Evolutionary conservation across 2,113 vertebrate genomes (phyloP), one percentile per base, ranked within the genome.

Genomic region (Oreamnos americanus): DNA sequence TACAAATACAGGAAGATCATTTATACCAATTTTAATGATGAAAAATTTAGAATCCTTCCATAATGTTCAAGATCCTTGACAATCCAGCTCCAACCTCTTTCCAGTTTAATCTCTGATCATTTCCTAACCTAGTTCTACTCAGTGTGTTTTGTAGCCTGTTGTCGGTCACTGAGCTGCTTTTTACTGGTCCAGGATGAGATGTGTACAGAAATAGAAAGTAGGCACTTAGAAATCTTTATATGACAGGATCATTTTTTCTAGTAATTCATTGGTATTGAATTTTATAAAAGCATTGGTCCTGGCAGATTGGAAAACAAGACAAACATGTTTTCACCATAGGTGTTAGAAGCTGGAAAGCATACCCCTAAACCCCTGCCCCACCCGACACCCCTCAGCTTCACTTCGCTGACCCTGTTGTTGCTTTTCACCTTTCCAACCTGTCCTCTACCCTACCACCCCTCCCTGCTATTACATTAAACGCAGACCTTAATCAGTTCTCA

Each of bases 261-360:
- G 15, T 87, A 30, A 87, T 84, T 81, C 47, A 58, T 1, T 87
- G 33, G 28, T 79, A 92, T 3, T 45, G 49, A 49, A 78, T 86
- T 87, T 95, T 87, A 82, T 28, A 28, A 95, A 97, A 91, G 14
- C 33, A 21, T 53, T 49, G 15, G 49, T 82, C 33, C 26, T 15
- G 21, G 87, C 9, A 88, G 51, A 78, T 12, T 71, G 3, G 51
- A 89, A 94, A 98, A 82, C 16, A 84, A 86, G 88, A 17, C 81
- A 53, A 58, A 90, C 6, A 30, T 10, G 17, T 26, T 87, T 84
- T 71, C 33, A 33, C 2, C 8, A 19, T 3, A 64, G 26, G 1
- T 45, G 26, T 76, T n/a, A 89, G 30, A 88, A 43, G 19, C n/a
- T 78, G 62, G 51, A 88, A 55, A 83, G 74, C 58, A 23, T 3